Evolutionary conservation across 1,140 invertebrate genomes (phyloP), one percentile per base, ranked within the genome.

Genomic region (Popillia japonica): DNA sequence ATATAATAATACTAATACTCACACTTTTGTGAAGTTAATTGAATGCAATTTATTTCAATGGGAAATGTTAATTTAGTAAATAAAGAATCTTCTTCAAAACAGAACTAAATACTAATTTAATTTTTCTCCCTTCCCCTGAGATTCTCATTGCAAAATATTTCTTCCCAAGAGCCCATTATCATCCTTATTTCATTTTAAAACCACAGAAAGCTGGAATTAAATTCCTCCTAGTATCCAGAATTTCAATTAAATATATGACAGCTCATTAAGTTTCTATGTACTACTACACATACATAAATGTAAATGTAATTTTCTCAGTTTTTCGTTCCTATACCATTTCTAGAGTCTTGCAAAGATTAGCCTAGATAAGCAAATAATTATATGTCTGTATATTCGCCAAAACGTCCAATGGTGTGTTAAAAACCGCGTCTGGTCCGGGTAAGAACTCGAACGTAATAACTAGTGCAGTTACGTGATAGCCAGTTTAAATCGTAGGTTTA

Each of bases 361-460:
- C 6, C 6, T 55, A n/a, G 48, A 55, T 55, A 55, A 55, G n/a
- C 48, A 55, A 55, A 55, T 55, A 55, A 55, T 55, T 55, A 55
- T 6, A 0, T 7, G 17, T 55, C 14, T 55, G 11, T 14, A 4
- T 8, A n/a, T 48, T 48, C 44, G 11, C 11, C 14, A 55, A 55
- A 55, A 17, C 48, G 48, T n/a, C 17, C 17, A 55, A 55, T n/a
- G 48, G 17, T 17, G 7, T 55, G 48, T 55, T 55, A 20, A 17
- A 14, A 7, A 55, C 48, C 48, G 11, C 17, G 3, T 55, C 17
- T 17, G 4, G 10, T 55, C 4, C 14, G 14, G 3, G 48, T 17
- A 55, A 55, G 14, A 17, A 55, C n/a, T 0, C 48, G 1, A 34
- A 55, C 14, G 14, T 55, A 55, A 17, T 55, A 3, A 17, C 14